phyloP scores from a whole-genome alignment of 2,113 vertebrate species.

The Hippocampus zosterae region DNA sequence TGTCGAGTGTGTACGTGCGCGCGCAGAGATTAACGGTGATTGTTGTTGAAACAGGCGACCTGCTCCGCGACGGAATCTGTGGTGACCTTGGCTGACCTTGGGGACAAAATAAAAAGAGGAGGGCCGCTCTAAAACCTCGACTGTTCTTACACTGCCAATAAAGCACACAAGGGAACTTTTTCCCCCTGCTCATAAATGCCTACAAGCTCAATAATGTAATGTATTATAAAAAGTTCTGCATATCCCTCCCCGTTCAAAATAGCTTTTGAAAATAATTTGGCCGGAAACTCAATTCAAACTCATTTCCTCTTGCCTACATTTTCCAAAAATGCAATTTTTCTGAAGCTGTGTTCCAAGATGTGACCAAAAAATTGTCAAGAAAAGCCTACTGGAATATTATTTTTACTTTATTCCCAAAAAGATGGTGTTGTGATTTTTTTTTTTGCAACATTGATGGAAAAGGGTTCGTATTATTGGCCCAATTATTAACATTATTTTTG shows the following conservation, averaged over 20 bases:
- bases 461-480: too few relatives aligned
- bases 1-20: not conserved
- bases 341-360: too few relatives aligned
- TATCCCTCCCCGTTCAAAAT: not conserved
- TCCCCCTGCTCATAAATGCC: not conserved
- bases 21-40: constrained; percentile 49
- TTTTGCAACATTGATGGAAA: too few relatives aligned
- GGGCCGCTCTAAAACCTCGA: not conserved
- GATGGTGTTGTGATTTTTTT: too few relatives aligned
- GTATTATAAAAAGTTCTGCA: not conserved
- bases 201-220: not conserved
- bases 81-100: constrained; percentile 48
- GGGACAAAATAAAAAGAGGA: not conserved
- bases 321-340: too few relatives aligned
- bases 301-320: too few relatives aligned
- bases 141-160: not conserved
- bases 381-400: too few relatives aligned
- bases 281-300: too few relatives aligned
- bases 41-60: constrained; percentile 75
- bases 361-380: too few relatives aligned
- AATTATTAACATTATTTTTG: too few relatives aligned
- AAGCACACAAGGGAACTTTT: not conserved
- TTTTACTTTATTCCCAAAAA: too few relatives aligned
- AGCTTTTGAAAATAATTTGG: not conserved
- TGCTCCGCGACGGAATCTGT: constrained; percentile 68